Base-by-base conservation (phyloP, 1,140 invertebrate species). In the Lordiphosa stackelbergi region DNA sequence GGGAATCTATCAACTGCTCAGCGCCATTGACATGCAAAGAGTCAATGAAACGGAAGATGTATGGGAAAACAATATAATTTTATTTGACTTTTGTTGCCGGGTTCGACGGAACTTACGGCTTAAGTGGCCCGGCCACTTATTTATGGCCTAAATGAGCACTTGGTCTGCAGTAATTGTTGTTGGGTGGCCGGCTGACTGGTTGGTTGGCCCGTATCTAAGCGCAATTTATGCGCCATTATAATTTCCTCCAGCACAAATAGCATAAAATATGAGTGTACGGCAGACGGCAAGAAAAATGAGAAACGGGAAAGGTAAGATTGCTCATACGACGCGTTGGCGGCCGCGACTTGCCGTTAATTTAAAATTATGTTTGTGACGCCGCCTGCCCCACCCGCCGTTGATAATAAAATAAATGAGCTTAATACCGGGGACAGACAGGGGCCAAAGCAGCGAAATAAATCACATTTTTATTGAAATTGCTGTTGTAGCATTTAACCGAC, bases 361-460 rank as follows among this genome's bases (percentile, higher is more conserved):
- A 69, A 69, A 69, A 69, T 69, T 69, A 69, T 69, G 66, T 69
- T 69, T 69, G 61, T 57, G 66, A 60, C 58, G 64, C 64, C 64
- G 5, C 12, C 13, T 16, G 22, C 31, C 22, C 36, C 57, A 36
- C 49, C 45, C 66, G 46, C 54, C 55, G 65, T 69, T 69, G 65
- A 69, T 69, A 69, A 69, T 69, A 69, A 69, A 69, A 69, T 69
- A 69, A 69, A 69, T 69, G 66, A 61, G 57, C 69, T 69, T 68
- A 68, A 68, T 59, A 47, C 62, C 41, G 64, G 40, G 46, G 3
- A 12, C 19, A 28, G 35, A 9, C 16, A 10, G 13, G 19, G 19
- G 16, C 9, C 19, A 31, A 47, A 36, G 43, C 53, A 37, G 19
- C 36, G 46, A 34, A 42, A 61, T 73, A 66, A 73, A 73, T 73